phyloP scores from a whole-genome alignment of 2,797 vertebrate species.

The Notolabrus celidotus region DNA sequence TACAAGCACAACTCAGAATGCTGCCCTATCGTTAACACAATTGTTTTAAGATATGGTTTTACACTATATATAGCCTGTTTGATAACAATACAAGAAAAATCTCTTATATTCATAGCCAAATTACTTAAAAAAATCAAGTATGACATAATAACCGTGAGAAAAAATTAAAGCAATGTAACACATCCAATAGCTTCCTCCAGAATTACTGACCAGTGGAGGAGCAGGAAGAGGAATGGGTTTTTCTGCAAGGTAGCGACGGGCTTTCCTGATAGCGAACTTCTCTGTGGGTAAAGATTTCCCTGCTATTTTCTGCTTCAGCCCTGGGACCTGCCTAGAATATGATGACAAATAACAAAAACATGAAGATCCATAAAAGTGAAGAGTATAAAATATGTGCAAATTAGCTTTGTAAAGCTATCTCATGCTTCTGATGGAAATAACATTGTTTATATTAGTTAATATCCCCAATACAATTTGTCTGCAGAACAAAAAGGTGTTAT shows the following conservation, averaged over 20 bases:
- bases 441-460: neutral
- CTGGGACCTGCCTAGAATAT: conserved; percentile 90
- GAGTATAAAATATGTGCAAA: neutral
- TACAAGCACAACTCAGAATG: neutral
- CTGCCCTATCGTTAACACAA: neutral
- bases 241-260: conserved; percentile 91
- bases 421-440: neutral
- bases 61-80: neutral
- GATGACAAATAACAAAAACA: conserved; percentile 8
- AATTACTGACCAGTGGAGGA: conserved; percentile 91
- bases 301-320: conserved; percentile 97
- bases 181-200: neutral
- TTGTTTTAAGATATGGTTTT: neutral
- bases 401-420: neutral
- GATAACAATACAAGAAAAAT: neutral
- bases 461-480: neutral
- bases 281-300: conserved; percentile 98
- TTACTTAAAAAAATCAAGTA: neutral
- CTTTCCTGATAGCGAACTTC: conserved; percentile 98
- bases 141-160: neutral
- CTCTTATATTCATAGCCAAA: neutral
- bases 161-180: neutral
- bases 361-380: no score
- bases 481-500: conserved; percentile 3
- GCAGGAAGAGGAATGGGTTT: conserved; percentile 89